Conservation (phyloP, 2,113 vertebrate species). For the Urocitellus parryii region DNA sequence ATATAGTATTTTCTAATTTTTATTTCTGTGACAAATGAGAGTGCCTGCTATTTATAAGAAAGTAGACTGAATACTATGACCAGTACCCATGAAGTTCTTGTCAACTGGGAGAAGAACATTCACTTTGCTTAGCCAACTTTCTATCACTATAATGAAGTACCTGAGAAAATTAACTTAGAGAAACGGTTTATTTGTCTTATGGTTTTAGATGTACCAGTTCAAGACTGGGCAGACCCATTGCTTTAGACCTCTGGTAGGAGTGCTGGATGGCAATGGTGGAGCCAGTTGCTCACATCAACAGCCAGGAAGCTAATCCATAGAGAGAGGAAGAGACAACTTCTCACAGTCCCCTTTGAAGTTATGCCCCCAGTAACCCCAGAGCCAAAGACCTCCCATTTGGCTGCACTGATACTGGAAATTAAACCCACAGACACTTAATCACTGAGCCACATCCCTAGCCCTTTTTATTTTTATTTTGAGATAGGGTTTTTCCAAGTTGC, state of each 20-base stretch:
- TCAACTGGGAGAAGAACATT: neutral
- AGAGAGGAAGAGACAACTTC: neutral
- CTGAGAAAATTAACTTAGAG: neutral
- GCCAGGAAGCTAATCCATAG: neutral
- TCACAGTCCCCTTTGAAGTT: neutral
- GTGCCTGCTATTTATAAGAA: neutral
- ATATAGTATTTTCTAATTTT: neutral
- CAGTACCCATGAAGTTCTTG: neutral
- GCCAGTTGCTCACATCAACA: neutral
- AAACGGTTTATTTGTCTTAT: neutral
- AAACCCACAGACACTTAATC: too few relatives aligned
- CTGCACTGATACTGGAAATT: too few relatives aligned
- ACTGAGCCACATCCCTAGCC: too few relatives aligned
- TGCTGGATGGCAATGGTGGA: neutral
- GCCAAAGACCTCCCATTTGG: neutral
- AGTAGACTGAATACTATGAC: neutral
- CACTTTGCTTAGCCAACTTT: neutral
- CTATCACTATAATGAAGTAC: neutral
- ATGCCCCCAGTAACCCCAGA: neutral
- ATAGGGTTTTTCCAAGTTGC: too few relatives aligned
- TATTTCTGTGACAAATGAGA: neutral
- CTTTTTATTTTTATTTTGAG: too few relatives aligned
- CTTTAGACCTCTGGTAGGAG: neutral
- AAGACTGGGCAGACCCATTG: neutral
- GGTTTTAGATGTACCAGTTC: neutral